Evolutionary conservation across 2,888 invertebrate species (phyloP).

Genomic region (Aporophyla lueneburgensis): DNA sequence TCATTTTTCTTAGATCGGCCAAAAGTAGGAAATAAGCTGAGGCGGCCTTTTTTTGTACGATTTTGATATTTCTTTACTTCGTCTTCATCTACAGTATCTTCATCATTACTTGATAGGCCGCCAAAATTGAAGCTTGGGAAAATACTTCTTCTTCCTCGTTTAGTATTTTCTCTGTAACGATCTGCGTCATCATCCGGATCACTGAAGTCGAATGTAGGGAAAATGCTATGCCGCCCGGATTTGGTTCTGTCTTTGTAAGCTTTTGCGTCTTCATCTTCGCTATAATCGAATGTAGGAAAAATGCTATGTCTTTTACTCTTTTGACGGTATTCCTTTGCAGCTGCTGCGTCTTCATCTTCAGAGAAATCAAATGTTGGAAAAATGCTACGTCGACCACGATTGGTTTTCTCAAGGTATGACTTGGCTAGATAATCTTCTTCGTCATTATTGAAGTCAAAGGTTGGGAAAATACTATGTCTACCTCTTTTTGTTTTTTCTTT

Average conservation of each 20-base stretch:
- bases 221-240: constrained; percentile 84
- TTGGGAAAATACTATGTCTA: constrained; percentile 83
- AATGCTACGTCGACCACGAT: constrained; percentile 81
- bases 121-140: constrained; percentile 86
- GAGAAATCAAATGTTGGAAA: constrained; percentile 86
- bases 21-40: constrained; percentile 86
- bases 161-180: constrained; percentile 84
- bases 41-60: constrained; percentile 84
- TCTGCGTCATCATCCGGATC: constrained; percentile 82
- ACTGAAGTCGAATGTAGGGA: constrained; percentile 86
- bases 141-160: constrained; percentile 84
- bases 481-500: constrained; percentile 85
- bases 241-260: constrained; percentile 83
- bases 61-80: constrained; percentile 86
- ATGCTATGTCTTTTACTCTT: constrained; percentile 84
- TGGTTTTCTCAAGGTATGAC: constrained; percentile 81
- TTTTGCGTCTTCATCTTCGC: constrained; percentile 80
- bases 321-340: constrained; percentile 77
- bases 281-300: constrained; percentile 85
- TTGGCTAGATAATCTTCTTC: constrained; percentile 76
- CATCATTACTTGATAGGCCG: constrained; percentile 80
- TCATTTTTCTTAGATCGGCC: constrained; percentile 83
- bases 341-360: constrained; percentile 83
- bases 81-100: constrained; percentile 84
- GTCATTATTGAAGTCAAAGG: constrained; percentile 83